Conservation (phyloP, 2,113 vertebrate species). For the Collichthys lucidus region DNA sequence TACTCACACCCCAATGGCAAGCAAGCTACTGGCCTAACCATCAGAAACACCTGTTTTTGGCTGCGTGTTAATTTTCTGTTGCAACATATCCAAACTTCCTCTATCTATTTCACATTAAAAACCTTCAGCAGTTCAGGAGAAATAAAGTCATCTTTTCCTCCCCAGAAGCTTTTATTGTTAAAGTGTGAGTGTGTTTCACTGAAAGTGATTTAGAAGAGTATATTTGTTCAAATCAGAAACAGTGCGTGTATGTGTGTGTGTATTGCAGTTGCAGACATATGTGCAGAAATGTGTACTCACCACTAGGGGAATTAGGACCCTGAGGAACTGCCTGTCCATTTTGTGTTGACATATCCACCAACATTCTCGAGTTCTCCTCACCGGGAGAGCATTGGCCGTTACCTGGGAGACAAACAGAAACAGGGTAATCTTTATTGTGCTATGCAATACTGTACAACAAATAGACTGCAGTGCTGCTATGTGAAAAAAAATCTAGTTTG, state of each 20-base stretch:
- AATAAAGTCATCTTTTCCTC: not conserved
- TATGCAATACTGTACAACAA: constrained; percentile 23
- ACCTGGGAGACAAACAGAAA: constrained; percentile 88
- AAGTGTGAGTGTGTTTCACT: not conserved
- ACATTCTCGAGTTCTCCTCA: constrained; percentile 92
- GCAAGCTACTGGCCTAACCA: not conserved
- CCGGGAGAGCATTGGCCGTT: constrained; percentile 95
- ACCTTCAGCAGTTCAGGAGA: not conserved
- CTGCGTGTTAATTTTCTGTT: not conserved
- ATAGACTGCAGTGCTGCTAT: constrained; percentile 1
- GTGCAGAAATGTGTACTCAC: constrained; percentile 85
- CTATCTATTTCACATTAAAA: not conserved
- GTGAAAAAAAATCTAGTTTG: not conserved
- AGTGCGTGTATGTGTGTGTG: not conserved
- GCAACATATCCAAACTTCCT: not conserved
- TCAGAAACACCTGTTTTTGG: constrained; percentile 2
- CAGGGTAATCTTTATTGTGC: constrained; percentile 55
- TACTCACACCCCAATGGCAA: not conserved
- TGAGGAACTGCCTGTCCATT: constrained; percentile 91
- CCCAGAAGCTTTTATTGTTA: not conserved
- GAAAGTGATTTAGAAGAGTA: not conserved
- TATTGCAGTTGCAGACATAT: constrained; percentile 1
- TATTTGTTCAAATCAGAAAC: constrained; percentile 11
- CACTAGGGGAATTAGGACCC: constrained; percentile 90
- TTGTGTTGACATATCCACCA: constrained; percentile 92